These are phyloP conservation scores for Patella vulgata DNA, from an alignment of 1,140 invertebrate species.

Conservation along the genomic window DNA sequence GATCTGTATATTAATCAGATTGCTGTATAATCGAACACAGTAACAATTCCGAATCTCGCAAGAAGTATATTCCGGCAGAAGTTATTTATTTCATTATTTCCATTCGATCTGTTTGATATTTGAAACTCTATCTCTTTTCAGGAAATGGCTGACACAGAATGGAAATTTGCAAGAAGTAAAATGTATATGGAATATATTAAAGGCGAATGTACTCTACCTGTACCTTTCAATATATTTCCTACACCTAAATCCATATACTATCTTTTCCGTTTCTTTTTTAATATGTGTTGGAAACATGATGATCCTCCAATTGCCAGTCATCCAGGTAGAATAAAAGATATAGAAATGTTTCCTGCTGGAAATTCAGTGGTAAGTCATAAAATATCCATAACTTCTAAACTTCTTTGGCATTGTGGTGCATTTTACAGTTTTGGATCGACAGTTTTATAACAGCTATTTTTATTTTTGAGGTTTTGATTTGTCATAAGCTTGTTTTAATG, in stretches of 20 bases:
- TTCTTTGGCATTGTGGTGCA: no score
- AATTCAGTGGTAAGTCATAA: conserved; percentile 1
- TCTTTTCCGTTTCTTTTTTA: conserved; percentile 81
- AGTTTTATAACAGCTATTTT: no score
- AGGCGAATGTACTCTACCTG: conserved; percentile 93
- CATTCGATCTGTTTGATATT: no score
- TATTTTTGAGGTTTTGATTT: no score
- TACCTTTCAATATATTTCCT: conserved; percentile 86
- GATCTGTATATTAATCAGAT: no score
- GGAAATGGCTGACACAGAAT: conserved; percentile 96
- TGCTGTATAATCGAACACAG: no score
- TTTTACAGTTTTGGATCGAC: no score
- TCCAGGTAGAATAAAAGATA: conserved; percentile 51
- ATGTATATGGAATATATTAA: conserved; percentile 99
- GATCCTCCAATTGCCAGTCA: conserved; percentile 35
- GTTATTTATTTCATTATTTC: no score
- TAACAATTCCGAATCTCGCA: no score
- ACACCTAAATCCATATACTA: conserved; percentile 75
- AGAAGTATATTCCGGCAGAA: no score
- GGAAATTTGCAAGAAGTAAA: conserved; percentile 96
- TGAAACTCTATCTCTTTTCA: conserved; percentile 70
- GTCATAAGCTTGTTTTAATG: no score
- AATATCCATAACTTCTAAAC: no score
- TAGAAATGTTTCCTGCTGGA: conserved; percentile 43
- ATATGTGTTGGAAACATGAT: conserved; percentile 69